phyloP scores from a whole-genome alignment of 1,140 invertebrate genomes.

The Neodiprion fabricii region DNA sequence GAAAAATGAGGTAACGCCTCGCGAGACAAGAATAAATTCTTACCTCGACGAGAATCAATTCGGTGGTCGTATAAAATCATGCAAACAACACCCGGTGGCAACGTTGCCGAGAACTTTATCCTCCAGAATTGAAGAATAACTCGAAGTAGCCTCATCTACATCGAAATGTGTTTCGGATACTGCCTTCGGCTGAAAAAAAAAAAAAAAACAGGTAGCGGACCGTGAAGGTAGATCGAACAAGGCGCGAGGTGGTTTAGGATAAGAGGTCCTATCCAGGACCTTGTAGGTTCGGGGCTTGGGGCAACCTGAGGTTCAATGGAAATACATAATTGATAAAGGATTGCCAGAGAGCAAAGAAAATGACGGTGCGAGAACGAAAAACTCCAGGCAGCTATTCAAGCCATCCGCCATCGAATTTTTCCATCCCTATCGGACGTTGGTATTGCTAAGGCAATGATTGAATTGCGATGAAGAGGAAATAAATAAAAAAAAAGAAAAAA shows the following conservation, averaged over 20 bases:
- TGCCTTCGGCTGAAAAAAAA: not conserved
- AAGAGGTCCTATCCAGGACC: too few species aligned
- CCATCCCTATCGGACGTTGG: too few species aligned
- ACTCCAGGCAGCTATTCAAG: too few species aligned
- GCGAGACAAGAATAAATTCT: constrained; percentile 1
- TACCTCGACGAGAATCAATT: not conserved
- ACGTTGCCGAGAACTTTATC: not conserved
- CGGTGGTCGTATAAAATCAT: not conserved
- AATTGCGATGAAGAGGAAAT: too few species aligned
- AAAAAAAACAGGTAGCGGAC: not conserved
- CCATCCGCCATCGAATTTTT: too few species aligned
- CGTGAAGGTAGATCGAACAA: not conserved
- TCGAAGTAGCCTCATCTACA: constrained; percentile 15
- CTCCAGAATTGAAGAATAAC: not conserved
- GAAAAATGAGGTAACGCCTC: not conserved
- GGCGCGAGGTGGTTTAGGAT: too few species aligned
- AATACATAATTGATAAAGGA: not conserved
- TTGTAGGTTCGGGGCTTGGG: too few species aligned
- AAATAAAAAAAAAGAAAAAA: too few species aligned
- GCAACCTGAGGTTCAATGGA: not conserved
- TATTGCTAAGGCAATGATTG: too few species aligned
- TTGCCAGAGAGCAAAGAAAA: not conserved
- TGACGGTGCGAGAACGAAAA: too few species aligned
- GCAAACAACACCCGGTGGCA: not conserved
- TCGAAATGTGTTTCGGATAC: constrained; percentile 18